phyloP scores from a whole-genome alignment of 1,140 invertebrate species.

The Bombus pascuorum region DNA sequence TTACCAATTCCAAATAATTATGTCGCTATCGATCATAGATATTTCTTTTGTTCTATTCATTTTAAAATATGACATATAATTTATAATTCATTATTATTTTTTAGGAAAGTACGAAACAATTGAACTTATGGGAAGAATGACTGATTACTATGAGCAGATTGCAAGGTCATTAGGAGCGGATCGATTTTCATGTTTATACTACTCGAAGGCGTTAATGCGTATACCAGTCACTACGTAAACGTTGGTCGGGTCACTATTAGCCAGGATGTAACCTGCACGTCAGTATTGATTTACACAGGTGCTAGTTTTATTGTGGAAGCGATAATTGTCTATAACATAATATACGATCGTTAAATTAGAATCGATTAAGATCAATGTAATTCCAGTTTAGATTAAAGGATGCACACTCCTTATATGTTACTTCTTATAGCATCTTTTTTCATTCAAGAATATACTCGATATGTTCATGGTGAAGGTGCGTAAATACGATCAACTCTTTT shows the following conservation, averaged over 20 bases:
- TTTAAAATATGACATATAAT: neutral
- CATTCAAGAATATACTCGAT: neutral
- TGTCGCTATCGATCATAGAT: neutral
- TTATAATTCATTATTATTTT: neutral
- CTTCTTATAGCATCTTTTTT: conserved; percentile 1
- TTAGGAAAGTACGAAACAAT: neutral
- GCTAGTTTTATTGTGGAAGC: conserved; percentile 26
- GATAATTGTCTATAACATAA: neutral
- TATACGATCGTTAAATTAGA: neutral
- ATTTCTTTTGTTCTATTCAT: neutral
- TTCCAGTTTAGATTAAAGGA: conserved; percentile 13
- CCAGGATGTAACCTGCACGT: conserved; percentile 35
- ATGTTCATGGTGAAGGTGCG: conserved; percentile 32
- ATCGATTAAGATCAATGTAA: conserved; percentile 17
- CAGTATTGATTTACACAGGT: conserved; percentile 60
- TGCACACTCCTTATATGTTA: conserved; percentile 16
- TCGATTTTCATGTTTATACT: neutral
- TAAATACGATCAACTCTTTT: neutral
- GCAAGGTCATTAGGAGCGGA: neutral
- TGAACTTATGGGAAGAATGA: too few relatives aligned
- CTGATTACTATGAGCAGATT: too few relatives aligned
- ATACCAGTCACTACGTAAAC: conserved; percentile 14
- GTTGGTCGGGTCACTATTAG: conserved; percentile 27
- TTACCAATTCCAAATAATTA: neutral
- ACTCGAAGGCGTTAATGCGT: neutral